These are phyloP conservation scores for Prinia subflava DNA, from an alignment of 2,113 vertebrate species.

Conservation along the genomic window DNA sequence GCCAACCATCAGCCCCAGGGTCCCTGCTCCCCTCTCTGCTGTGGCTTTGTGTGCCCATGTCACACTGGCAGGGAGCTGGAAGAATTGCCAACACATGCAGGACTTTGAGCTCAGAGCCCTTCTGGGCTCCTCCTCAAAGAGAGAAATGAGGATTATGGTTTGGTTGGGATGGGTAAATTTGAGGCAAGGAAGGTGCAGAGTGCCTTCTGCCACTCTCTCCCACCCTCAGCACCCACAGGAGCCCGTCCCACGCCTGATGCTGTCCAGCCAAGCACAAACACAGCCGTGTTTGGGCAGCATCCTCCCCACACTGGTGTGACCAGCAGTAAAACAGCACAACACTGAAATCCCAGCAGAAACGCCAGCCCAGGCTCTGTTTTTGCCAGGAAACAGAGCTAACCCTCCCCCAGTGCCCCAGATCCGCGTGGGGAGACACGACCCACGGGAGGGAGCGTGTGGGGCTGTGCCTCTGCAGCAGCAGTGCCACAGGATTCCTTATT, in stretches of 20 bases:
- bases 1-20: not conserved
- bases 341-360: not conserved
- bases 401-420: not conserved
- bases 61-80: not conserved
- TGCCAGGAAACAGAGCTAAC: not conserved
- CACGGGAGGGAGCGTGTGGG: not conserved
- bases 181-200: not conserved
- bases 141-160: not conserved
- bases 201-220: not conserved
- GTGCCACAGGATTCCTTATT: slow-evolving; percentile 71
- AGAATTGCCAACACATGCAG: not conserved
- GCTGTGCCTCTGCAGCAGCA: not conserved
- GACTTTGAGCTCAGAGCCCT: not conserved
- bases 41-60: not conserved
- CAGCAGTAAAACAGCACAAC: not conserved
- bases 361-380: not conserved
- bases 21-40: not conserved
- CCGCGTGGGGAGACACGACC: not conserved
- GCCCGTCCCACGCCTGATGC: not conserved
- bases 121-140: not conserved
- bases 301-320: not conserved
- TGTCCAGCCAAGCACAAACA: not conserved
- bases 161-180: not conserved
- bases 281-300: not conserved
- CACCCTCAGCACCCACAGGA: not conserved